Percentiles rank a stretch among this genome's conserved stretches.
These are phyloP conservation scores for Rhabdophis nuchalis DNA, from an alignment of 2,797 vertebrate genomes.

Conservation along the genomic window DNA sequence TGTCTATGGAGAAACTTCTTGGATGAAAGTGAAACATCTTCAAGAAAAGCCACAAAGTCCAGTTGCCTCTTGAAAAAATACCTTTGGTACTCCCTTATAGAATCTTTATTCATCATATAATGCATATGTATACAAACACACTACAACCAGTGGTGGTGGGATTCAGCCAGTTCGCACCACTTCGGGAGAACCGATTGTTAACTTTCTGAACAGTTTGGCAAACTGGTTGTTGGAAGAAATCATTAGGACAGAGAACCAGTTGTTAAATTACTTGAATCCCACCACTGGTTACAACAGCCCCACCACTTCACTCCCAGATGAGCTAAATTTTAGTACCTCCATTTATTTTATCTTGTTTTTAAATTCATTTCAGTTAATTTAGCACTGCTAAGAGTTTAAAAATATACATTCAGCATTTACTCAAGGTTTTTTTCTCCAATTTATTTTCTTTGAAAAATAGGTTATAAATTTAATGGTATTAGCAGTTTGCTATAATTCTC, in stretches of 20 bases:
- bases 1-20: too few species aligned
- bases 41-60: too few species aligned
- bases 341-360: not conserved
- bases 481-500: not conserved
- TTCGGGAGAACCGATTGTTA: too few species aligned
- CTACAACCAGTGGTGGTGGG: not conserved
- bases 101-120: not conserved
- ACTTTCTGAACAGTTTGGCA: too few species aligned
- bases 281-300: not conserved
- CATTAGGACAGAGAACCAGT: too few species aligned
- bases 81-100: too few species aligned
- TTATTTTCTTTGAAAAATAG: not conserved
- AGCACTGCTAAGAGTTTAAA: not conserved
- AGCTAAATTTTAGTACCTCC: not conserved
- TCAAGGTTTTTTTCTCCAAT: not conserved
- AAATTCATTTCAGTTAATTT: not conserved
- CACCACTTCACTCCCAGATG: not conserved
- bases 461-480: not conserved
- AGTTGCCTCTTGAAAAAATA: too few species aligned
- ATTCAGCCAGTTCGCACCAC: too few species aligned
- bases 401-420: not conserved
- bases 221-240: too few species aligned
- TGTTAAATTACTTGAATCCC: too few species aligned
- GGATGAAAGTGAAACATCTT: too few species aligned
- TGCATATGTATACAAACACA: not conserved